These are phyloP conservation scores for Dendrocincla tyrannina DNA, from an alignment of 2,797 vertebrate genomes.

Conservation along the genomic window DNA sequence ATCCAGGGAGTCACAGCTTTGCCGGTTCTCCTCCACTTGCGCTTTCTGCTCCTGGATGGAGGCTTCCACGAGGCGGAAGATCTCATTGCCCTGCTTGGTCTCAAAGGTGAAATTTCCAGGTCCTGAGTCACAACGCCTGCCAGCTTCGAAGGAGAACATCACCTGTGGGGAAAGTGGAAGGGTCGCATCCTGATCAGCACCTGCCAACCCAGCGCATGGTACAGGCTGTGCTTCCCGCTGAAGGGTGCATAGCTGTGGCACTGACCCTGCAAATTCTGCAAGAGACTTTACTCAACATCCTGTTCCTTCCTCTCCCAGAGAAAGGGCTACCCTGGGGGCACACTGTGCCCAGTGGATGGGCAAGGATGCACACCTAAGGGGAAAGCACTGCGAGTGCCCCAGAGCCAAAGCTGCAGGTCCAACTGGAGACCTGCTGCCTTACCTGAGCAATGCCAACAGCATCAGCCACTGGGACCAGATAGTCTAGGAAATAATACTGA, in stretches of 20 bases:
- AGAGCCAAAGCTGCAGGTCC: not conserved
- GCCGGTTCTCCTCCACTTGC: constrained; percentile 80
- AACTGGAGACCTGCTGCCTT: not conserved
- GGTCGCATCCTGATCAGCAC: not conserved
- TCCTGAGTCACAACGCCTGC: constrained; percentile 93
- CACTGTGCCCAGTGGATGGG: not conserved
- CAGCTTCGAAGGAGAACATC: constrained; percentile 98
- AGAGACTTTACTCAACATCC: not conserved
- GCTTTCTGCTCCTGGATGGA: constrained; percentile 91
- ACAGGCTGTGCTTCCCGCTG: not conserved
- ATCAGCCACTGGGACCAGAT: not conserved
- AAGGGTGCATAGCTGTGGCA: accelerated
- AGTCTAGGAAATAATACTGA: not conserved
- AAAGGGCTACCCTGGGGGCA: not conserved
- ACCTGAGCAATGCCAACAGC: not conserved
- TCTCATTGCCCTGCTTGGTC: constrained; percentile 94
- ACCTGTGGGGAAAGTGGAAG: constrained; percentile 76
- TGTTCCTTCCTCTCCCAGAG: not conserved
- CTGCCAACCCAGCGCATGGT: accelerated
- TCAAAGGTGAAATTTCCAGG: constrained; percentile 97
- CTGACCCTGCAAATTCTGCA: not conserved
- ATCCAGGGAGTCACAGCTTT: constrained; percentile 76
- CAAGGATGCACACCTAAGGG: not conserved
- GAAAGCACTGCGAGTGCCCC: not conserved
- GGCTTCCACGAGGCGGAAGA: constrained; percentile 90